phyloP scores from a whole-genome alignment of 2,888 invertebrate species.

The Epistrophe grossulariae region DNA sequence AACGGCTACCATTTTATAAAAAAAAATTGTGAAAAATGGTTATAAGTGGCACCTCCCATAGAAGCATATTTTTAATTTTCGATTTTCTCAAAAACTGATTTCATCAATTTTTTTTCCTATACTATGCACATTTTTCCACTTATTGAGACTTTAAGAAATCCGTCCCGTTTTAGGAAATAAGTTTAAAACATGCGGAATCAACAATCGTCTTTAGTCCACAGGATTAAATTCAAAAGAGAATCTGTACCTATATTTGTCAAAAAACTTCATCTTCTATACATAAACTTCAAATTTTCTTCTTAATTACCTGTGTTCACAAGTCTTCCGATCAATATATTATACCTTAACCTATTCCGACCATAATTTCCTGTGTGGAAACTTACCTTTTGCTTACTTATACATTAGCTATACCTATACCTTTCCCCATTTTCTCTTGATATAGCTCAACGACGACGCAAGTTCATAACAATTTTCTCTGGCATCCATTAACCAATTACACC shows the following conservation, averaged over 20 bases:
- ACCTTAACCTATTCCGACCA: conserved; percentile 3
- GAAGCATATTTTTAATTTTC: no score
- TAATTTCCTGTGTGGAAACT: conserved; percentile 10
- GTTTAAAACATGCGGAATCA: no score
- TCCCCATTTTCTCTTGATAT: conserved; percentile 13
- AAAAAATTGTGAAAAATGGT: no score
- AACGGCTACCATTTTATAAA: no score
- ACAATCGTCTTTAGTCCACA: no score
- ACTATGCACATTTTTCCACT: no score
- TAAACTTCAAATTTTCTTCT: not conserved
- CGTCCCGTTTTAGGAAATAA: no score
- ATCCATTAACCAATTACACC: conserved; percentile 61
- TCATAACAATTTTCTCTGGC: conserved; percentile 30
- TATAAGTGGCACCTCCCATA: no score
- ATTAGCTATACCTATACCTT: not conserved
- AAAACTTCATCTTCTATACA: not conserved
- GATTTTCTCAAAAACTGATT: no score
- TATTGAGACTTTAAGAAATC: no score
- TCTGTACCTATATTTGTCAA: not conserved
- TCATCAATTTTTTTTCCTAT: no score
- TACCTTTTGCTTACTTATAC: not conserved
- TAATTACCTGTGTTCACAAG: not conserved
- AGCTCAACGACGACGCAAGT: conserved; percentile 23
- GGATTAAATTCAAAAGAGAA: not conserved
- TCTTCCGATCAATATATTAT: conserved; percentile 12